Evolutionary conservation across 2,797 vertebrate species (phyloP).

Genomic region (Notamacropus eugenii): DNA sequence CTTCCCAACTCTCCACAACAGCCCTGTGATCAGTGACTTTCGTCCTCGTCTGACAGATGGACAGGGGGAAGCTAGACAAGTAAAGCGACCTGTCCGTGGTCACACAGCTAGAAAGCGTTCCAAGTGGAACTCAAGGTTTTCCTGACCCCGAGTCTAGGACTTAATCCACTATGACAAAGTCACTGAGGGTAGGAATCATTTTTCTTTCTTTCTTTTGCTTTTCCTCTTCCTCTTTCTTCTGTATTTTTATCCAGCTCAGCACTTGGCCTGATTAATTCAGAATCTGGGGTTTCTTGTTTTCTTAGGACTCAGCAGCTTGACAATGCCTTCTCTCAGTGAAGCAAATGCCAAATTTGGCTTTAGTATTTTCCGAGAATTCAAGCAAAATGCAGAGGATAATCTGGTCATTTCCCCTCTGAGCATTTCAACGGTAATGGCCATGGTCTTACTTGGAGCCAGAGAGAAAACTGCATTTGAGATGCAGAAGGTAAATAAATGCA

Average conservation of each 20-base stretch:
- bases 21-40: not conserved
- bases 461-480: slow-evolving; percentile 81
- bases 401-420: slow-evolving; percentile 79
- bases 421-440: slow-evolving; percentile 75
- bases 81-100: not conserved
- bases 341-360: slow-evolving; percentile 79
- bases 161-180: not conserved
- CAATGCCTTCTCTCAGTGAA: slow-evolving; percentile 72
- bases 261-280: not conserved
- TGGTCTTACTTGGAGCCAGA: slow-evolving; percentile 76
- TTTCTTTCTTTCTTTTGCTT: not conserved
- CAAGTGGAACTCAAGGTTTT: not conserved
- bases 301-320: not conserved
- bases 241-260: not conserved
- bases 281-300: not conserved
- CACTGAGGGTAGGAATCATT: not conserved
- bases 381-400: slow-evolving; percentile 65
- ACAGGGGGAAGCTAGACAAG: not conserved
- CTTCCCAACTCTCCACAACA: not conserved
- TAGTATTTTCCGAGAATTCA: slow-evolving; percentile 80
- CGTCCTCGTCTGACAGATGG: not conserved
- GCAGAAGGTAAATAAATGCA: slow-evolving; percentile 72
- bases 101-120: not conserved
- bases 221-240: not conserved
- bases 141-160: not conserved